Evolutionary conservation across 92 coral and sea anemone genomes (phyloP), one percentile per base, ranked within the genome.

Genomic region (Zoanthus sociatus): DNA sequence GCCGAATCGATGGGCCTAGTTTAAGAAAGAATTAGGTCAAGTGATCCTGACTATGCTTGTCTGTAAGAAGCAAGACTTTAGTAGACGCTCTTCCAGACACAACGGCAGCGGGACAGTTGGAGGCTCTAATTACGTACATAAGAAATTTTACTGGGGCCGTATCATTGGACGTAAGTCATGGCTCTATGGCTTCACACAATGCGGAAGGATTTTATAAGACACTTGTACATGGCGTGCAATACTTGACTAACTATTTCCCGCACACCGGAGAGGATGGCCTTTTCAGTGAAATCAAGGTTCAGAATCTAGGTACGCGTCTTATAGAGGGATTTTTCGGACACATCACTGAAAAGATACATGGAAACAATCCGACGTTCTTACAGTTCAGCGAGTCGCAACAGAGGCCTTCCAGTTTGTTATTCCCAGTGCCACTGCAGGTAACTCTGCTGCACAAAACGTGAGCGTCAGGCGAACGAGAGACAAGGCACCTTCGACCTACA

Each of bases 171-270:
- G 44, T 58, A 16, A 58, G 79, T 26, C 26, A 26, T 26, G 26
- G 26, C 26, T 26, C 26, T 26, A 26, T 26, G 26, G 26, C 26
- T 26, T 46, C 78, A 71, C 78, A 78, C 64, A 77, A 78, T 67
- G 84, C 89, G 50, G 84, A 86, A 86, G 78, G 71, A 42, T 86
- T 77, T 77, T 84, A 71, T 46, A 76, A 85, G 50, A 85, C 82
- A 58, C 71, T 74, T 72, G 77, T 70, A 67, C 42, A 84, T 84
- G 88, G 79, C 32, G 88, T 64, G 77, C 45, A 84, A 21, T 26
- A 26, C 26, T 26, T 26, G 26, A 0, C 26, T 26, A 26, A 26
- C 26, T 26, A 26, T 26, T 26, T 71, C 71, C 46, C 26, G 26
- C 26, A 26, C 26, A 26, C 26, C 26, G 26, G 26, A 26, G 26